Percentiles rank a stretch among this genome's conserved stretches.
These are phyloP conservation scores for Astropecten irregularis DNA, from an alignment of 53 echinoderm and acorn worm genomes.

Conservation along the genomic window DNA sequence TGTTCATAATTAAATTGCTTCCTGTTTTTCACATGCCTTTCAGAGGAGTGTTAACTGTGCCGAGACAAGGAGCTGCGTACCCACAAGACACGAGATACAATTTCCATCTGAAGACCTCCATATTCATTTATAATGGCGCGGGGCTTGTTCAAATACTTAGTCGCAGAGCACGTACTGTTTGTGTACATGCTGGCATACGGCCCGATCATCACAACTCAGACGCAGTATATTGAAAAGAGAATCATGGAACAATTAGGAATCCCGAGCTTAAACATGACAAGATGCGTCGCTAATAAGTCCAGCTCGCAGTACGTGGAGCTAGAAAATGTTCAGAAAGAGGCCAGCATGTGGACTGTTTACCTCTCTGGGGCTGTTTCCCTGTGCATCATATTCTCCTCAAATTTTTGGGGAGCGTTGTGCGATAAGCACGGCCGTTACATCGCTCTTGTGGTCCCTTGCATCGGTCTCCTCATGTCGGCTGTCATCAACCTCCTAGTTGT, in stretches of 20 bases:
- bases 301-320: background rate
- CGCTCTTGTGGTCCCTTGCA: constrained; percentile 23
- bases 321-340: constrained; percentile 40
- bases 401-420: constrained; percentile 43
- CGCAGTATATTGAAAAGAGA: constrained; percentile 19
- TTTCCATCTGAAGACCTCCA: background rate
- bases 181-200: background rate
- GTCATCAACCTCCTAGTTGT: constrained; percentile 17
- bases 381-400: constrained; percentile 14
- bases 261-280: background rate
- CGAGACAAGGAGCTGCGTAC: too few species aligned
- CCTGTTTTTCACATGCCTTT: too few species aligned
- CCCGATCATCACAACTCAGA: background rate
- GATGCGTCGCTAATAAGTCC: background rate
- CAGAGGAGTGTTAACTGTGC: too few species aligned
- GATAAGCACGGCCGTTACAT: constrained; percentile 52
- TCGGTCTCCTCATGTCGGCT: constrained; percentile 12
- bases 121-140: background rate
- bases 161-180: background rate
- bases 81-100: too few species aligned
- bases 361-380: background rate
- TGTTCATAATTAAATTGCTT: too few species aligned
- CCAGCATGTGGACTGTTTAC: constrained; percentile 51
- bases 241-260: background rate
- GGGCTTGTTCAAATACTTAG: constrained; percentile 6